phyloP scores from a whole-genome alignment of 92 coral and sea anemone genomes.

The Metridium senile region DNA sequence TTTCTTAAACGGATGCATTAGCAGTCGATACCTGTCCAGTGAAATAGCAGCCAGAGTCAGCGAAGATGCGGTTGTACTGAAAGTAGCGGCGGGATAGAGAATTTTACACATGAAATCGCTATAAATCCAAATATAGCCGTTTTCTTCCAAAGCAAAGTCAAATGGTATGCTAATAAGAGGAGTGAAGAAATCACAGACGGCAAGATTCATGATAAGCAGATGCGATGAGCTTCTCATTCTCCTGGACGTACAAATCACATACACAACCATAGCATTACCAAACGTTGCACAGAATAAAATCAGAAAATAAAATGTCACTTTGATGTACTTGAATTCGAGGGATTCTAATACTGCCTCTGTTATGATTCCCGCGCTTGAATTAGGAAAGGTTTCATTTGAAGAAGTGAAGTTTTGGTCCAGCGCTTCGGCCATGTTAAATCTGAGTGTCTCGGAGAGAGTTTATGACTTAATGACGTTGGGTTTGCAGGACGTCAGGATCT shows the following conservation, averaged over 20 bases:
- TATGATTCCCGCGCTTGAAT: not conserved
- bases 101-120: slow-evolving; percentile 81
- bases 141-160: slow-evolving; percentile 86
- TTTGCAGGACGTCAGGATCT: no score
- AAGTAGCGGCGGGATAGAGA: slow-evolving; percentile 82
- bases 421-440: slow-evolving; percentile 1
- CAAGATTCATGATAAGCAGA: slow-evolving; percentile 81
- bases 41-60: slow-evolving; percentile 89
- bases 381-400: slow-evolving; percentile 1
- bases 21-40: slow-evolving; percentile 81
- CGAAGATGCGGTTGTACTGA: slow-evolving; percentile 81
- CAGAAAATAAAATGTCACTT: slow-evolving; percentile 75
- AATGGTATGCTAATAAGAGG: slow-evolving; percentile 90
- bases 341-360: slow-evolving; percentile 22
- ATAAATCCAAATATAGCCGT: slow-evolving; percentile 70
- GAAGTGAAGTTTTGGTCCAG: not conserved
- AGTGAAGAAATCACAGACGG: slow-evolving; percentile 84
- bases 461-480: not conserved
- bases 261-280: slow-evolving; percentile 85
- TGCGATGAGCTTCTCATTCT: slow-evolving; percentile 84
- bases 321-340: slow-evolving; percentile 53
- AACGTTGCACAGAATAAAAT: slow-evolving; percentile 75
- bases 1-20: slow-evolving; percentile 89
- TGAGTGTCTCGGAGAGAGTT: not conserved
- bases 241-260: slow-evolving; percentile 56